Conservation (phyloP, 2,113 vertebrate species). For the Xerus inauris region DNA sequence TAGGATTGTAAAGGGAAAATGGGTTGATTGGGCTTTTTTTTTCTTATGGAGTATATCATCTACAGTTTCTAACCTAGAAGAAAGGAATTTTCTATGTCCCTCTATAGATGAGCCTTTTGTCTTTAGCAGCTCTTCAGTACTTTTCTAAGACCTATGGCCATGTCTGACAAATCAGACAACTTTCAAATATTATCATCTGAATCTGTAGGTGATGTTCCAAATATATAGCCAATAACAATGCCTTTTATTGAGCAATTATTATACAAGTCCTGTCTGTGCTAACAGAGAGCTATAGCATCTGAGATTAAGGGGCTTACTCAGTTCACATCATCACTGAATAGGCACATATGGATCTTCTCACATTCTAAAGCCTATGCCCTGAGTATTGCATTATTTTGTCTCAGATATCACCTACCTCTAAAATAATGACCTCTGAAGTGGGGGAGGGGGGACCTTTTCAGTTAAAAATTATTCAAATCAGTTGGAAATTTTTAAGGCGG, state of each 20-base stretch:
- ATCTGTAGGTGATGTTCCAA: background rate
- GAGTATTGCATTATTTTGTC: background rate
- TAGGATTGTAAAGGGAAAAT: background rate
- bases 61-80: background rate
- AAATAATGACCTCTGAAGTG: background rate
- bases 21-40: background rate
- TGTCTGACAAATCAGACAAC: background rate
- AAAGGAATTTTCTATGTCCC: background rate
- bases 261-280: background rate
- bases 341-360: background rate
- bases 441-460: background rate
- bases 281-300: background rate
- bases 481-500: conserved; percentile 18
- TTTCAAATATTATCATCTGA: background rate
- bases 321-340: background rate
- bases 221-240: background rate
- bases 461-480: background rate
- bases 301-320: background rate
- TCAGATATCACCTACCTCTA: background rate
- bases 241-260: background rate
- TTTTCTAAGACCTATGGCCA: background rate
- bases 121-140: background rate
- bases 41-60: background rate
- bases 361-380: background rate
- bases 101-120: background rate